Base-by-base conservation (phyloP, 2,797 vertebrate species). In the Eupleurogrammus muticus region DNA sequence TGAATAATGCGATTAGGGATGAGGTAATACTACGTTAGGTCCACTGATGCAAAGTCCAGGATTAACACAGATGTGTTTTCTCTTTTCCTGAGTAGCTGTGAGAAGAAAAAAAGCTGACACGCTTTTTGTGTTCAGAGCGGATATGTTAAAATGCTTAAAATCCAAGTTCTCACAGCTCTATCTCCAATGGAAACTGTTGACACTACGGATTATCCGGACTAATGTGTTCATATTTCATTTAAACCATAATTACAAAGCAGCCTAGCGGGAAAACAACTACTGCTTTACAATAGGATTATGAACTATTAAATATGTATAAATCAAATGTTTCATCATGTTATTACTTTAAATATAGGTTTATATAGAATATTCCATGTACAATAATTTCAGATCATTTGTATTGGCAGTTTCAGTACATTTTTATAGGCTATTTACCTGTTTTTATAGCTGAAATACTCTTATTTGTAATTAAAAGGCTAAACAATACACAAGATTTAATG, bases 1-100 rank as follows among this genome's bases (percentile, higher is more conserved):
- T 57, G 51, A 82, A 68, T 72, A 68, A 66, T 71, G 28, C 3
- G 49, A 68, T 71, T 56, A 56, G 16, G 20, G 44, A 55, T 70
- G 59, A 81, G 56, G 62, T 69, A 66, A 73, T 52, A 47, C 52
- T 52, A 35, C 1, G 42, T 65, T 13, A 10, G 55, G 9, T 52
- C 54, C 48, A 61, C 53, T 3, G 40, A 36, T 5, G 46, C 11
- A 54, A 0, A 20, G 21, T 44, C 38, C 38, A 69, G 65, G 35
- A 66, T 78, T 67, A 71, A 58, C 58, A 32, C 36, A 46, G 46
- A 50, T 57, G 53, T 74, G 56, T 55, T 62, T 69, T 51, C 35
- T 73, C 48, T 46, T 35, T 53, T 44, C 9, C 2, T 62, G 55
- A 67, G 34, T 34, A 62, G 35, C 50, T 42, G 38, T 66, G 60